Evolutionary conservation across 2,113 vertebrate genomes (phyloP).

Genomic region (Engraulis encrasicolus): DNA sequence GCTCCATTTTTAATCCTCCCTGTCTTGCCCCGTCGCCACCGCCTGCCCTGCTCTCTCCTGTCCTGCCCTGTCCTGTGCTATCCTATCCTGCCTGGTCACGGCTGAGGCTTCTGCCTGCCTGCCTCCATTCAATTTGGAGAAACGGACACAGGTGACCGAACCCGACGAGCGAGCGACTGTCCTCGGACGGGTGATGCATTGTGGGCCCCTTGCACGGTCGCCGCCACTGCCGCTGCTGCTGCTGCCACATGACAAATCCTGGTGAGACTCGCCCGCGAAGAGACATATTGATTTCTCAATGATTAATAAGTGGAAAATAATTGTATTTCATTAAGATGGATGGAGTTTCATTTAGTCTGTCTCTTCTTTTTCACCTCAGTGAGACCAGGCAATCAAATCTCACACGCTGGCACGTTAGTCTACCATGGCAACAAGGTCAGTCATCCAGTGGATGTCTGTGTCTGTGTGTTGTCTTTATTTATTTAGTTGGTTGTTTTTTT

Average conservation of each 20-base stretch:
- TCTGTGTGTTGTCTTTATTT: constrained; percentile 13
- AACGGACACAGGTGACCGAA: constrained; percentile 97
- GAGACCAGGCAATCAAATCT: constrained; percentile 94
- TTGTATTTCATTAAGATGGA: constrained; percentile 99
- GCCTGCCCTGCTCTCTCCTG: no score
- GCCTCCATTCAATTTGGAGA: constrained; percentile 75
- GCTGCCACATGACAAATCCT: constrained; percentile 94
- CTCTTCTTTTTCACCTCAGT: constrained; percentile 95
- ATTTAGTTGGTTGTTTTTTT: no score
- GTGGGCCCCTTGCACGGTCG: no score
- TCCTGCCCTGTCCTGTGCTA: constrained; percentile 21
- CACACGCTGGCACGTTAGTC: constrained; percentile 88
- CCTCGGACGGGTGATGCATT: constrained; percentile 95
- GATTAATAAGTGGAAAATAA: constrained; percentile 99
- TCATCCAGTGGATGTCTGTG: constrained; percentile 79
- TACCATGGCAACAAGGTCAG: constrained; percentile 94
- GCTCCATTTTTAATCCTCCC: constrained; percentile 38
- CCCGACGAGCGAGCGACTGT: constrained; percentile 97
- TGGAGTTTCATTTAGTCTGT: constrained; percentile 99
- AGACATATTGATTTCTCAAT: constrained; percentile 99
- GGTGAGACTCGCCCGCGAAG: constrained; percentile 89
- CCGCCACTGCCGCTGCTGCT: no score
- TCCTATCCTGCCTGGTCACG: constrained; percentile 39
- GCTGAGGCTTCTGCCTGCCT: constrained; percentile 68
- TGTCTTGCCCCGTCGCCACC: not conserved